These are phyloP conservation scores for Melolontha melolontha DNA, from an alignment of 2,888 invertebrate species.

Conservation along the genomic window DNA sequence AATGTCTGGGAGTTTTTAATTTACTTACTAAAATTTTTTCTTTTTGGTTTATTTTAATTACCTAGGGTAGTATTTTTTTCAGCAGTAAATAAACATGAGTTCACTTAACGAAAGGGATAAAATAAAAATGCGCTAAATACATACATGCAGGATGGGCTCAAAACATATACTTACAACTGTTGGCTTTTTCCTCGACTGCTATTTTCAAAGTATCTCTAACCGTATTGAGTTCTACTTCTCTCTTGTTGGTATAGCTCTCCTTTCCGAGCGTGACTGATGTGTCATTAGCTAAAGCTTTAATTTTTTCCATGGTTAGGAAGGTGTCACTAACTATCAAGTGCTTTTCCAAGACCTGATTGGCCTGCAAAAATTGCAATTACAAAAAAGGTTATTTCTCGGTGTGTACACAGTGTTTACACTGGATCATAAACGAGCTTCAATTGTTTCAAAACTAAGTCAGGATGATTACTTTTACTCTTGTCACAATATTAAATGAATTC, in stretches of 20 bases:
- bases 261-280: conserved; percentile 58
- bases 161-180: conserved; percentile 74
- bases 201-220: conserved; percentile 79
- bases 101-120: not conserved
- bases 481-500: no score
- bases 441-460: no score
- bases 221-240: conserved; percentile 76
- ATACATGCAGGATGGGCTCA: not conserved
- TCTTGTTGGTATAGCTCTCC: conserved; percentile 46
- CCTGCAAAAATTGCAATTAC: conserved; percentile 66
- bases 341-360: conserved; percentile 85
- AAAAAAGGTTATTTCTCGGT: not conserved
- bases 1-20: no score
- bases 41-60: conserved; percentile 12
- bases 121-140: conserved; percentile 1
- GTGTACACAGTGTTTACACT: not conserved
- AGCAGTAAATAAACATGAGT: conserved; percentile 31
- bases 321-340: conserved; percentile 86
- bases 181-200: conserved; percentile 77
- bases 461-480: no score
- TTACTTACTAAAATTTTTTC: not conserved
- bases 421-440: no score
- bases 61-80: conserved; percentile 31
- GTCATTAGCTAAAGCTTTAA: conserved; percentile 78
- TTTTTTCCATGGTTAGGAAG: conserved; percentile 84